Percentiles rank a stretch among this genome's conserved stretches.
phyloP scores from a whole-genome alignment of 2,797 vertebrate species.

The Masticophis lateralis region DNA sequence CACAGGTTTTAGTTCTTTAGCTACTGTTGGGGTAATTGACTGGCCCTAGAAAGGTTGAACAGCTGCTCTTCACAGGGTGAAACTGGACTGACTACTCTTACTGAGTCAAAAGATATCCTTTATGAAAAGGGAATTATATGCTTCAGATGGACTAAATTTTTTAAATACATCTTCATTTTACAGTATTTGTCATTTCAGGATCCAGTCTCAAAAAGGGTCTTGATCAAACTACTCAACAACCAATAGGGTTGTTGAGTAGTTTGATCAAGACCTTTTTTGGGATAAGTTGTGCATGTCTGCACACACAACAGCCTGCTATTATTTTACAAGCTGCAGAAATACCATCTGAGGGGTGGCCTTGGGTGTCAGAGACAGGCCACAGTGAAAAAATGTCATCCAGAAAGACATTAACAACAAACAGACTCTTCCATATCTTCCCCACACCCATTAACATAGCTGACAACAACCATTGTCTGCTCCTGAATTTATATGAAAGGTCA shows the following conservation, averaged over 20 bases:
- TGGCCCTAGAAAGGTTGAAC: background rate
- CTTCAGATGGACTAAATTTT: background rate
- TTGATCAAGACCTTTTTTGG: too few species aligned
- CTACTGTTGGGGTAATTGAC: background rate
- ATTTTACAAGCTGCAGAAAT: background rate
- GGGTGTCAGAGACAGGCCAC: fast-evolving
- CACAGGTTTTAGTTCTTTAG: background rate
- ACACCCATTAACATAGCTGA: background rate
- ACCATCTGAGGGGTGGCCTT: background rate
- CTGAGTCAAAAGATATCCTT: slow-evolving; percentile 4
- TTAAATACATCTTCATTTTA: fast-evolving
- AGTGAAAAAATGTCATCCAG: background rate
- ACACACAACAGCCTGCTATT: fast-evolving
- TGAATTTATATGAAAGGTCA: background rate
- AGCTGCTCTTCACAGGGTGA: slow-evolving; percentile 1
- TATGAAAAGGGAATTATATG: background rate
- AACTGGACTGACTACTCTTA: fast-evolving
- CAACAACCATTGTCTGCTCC: background rate
- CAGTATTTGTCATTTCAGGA: background rate
- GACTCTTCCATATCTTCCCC: background rate
- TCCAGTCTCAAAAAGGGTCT: background rate
- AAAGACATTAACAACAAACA: background rate
- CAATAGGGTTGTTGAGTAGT: fast-evolving
- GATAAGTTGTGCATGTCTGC: background rate
- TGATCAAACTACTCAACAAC: slow-evolving; percentile 26